phyloP scores from a whole-genome alignment of 2,797 vertebrate species.

The Enteromius unitaeniatus region DNA sequence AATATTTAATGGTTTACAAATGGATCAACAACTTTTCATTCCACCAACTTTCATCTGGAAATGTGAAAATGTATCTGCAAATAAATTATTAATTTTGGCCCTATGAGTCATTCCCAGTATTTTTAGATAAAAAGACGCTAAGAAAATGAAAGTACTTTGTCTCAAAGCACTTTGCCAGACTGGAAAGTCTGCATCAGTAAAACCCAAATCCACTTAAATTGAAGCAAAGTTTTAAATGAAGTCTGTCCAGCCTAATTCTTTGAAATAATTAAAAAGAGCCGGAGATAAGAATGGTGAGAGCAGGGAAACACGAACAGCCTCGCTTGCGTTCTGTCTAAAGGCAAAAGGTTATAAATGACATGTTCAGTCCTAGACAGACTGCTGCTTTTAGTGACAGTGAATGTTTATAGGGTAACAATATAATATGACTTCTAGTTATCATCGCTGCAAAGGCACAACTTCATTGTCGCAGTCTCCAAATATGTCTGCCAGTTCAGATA shows the following conservation, averaged over 20 bases:
- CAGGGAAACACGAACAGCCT: background rate
- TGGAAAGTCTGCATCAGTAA: conserved; percentile 11
- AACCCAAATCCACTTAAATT: conserved; percentile 39
- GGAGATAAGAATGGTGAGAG: conserved; percentile 34
- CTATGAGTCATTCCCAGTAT: conserved; percentile 20
- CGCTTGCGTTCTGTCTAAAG: background rate
- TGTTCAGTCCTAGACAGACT: background rate
- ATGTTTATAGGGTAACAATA: conserved; percentile 35
- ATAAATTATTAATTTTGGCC: conserved; percentile 55
- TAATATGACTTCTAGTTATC: conserved; percentile 30
- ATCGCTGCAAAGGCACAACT: conserved; percentile 7
- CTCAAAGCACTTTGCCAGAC: conserved; percentile 7
- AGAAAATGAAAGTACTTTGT: background rate
- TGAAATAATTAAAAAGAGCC: conserved; percentile 59
- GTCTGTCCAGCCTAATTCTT: conserved; percentile 24
- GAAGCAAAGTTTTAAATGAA: conserved; percentile 40
- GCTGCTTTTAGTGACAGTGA: conserved; percentile 13
- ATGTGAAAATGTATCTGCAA: conserved; percentile 35
- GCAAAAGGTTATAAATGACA: conserved; percentile 7
- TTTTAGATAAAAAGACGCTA: conserved; percentile 21
- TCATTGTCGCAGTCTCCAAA: conserved; percentile 56
- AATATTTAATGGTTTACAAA: conserved; percentile 59
- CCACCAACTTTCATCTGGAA: conserved; percentile 26
- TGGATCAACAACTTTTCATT: conserved; percentile 50
- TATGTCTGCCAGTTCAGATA: conserved; percentile 60